A percentile compares a stretch with the other conserved stretches of the same genome.
phyloP scores from a whole-genome alignment of 1,140 invertebrate species.

The Brachionus asplanchnoidis region DNA sequence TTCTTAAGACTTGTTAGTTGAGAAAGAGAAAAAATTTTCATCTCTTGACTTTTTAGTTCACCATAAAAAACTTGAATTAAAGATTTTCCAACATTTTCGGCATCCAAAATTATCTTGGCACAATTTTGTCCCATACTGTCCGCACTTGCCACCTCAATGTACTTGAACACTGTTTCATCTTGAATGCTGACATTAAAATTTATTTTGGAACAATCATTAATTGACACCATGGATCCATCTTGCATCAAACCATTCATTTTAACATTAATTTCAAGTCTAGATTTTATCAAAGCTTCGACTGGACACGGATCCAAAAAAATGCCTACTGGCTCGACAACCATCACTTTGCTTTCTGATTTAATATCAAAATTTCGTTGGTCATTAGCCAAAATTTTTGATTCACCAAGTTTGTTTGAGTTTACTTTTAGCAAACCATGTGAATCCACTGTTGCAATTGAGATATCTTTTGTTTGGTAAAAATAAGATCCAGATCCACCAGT shows the following conservation, averaged over 20 bases:
- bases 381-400: neutral
- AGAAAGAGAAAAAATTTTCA: neutral
- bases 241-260: neutral
- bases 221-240: neutral
- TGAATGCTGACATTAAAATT: neutral
- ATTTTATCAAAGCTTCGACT: neutral
- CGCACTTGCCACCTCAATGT: neutral
- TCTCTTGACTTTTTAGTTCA: neutral
- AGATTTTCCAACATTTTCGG: neutral
- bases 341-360: neutral
- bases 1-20: neutral
- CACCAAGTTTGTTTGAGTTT: neutral
- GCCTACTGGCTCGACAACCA: neutral
- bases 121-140: neutral
- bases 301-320: conserved; percentile 11
- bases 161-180: neutral
- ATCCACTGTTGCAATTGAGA: neutral
- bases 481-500: conserved; percentile 29
- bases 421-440: neutral
- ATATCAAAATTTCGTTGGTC: conserved; percentile 3
- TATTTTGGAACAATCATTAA: neutral
- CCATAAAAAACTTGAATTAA: neutral
- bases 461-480: conserved; percentile 16
- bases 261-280: neutral
- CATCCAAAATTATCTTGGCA: neutral